Evolutionary conservation across 2,113 vertebrate genomes (phyloP).

Genomic region (Hylia prasina): DNA sequence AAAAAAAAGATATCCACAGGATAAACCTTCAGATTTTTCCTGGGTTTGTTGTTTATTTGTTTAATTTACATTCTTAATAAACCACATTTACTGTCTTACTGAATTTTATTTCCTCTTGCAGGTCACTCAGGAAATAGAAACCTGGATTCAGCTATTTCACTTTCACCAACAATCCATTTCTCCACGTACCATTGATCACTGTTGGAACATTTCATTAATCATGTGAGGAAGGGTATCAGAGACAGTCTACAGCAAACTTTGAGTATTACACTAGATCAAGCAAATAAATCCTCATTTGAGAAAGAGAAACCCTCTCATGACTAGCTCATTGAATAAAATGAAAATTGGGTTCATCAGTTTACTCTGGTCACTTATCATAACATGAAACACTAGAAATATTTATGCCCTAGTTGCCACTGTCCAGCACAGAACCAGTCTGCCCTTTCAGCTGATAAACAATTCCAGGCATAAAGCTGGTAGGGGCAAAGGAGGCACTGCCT

Average conservation of each 20-base stretch:
- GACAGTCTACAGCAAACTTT: background rate
- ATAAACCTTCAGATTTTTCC: background rate
- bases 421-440: background rate
- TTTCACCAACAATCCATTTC: fast-evolving
- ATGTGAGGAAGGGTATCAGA: background rate
- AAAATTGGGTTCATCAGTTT: background rate
- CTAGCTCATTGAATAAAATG: background rate
- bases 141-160: background rate
- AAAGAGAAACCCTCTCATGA: background rate
- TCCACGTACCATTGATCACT: background rate
- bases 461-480: background rate
- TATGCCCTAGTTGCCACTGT: background rate
- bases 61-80: background rate
- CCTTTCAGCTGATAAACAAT: background rate
- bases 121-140: background rate
- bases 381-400: background rate
- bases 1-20: background rate
- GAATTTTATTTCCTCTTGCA: background rate
- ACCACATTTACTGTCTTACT: background rate
- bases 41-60: background rate
- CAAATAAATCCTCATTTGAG: background rate
- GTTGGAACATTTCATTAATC: background rate
- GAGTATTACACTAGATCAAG: background rate
- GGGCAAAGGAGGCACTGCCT: background rate
- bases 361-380: background rate